phyloP scores from a whole-genome alignment of 2,113 vertebrate species.

The Notothenia rossii region DNA sequence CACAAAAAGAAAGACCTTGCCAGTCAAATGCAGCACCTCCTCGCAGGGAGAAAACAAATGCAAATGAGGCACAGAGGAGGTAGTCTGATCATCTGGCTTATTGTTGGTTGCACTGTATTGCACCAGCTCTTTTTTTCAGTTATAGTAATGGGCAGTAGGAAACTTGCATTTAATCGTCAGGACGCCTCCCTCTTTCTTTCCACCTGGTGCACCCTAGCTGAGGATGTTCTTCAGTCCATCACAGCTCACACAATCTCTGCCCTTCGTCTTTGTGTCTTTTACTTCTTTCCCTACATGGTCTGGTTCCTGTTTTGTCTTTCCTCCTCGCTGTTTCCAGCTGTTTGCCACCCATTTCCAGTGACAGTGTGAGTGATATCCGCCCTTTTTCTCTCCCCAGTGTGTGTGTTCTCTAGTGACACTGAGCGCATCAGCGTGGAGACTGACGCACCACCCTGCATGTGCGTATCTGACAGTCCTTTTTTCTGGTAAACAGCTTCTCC shows the following conservation, averaged over 20 bases:
- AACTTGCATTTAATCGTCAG: not conserved
- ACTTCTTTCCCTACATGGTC: constrained; percentile 42
- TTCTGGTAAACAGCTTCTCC: not conserved
- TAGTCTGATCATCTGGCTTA: not conserved
- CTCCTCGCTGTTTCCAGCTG: not conserved
- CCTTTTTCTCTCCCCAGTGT: not conserved
- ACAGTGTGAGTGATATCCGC: constrained; percentile 6
- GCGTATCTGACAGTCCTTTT: not conserved
- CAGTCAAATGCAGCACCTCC: not conserved
- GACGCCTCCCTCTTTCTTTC: constrained; percentile 2
- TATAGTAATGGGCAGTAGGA: not conserved
- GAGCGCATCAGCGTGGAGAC: not conserved
- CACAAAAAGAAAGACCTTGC: not conserved
- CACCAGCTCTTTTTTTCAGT: not conserved
- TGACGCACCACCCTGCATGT: not conserved
- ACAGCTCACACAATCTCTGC: constrained; percentile 37
- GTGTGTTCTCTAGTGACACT: constrained; percentile 22
- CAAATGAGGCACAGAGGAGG: not conserved
- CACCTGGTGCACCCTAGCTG: not conserved
- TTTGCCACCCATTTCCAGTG: constrained; percentile 18
- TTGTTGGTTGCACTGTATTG: not conserved
- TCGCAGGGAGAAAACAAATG: not conserved
- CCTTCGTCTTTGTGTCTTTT: constrained; percentile 80
- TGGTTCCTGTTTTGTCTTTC: not conserved
- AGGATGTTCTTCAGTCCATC: constrained; percentile 16